These are phyloP conservation scores for Chymomyza caudatula DNA, from an alignment of 2,888 invertebrate genomes.

Conservation along the genomic window DNA sequence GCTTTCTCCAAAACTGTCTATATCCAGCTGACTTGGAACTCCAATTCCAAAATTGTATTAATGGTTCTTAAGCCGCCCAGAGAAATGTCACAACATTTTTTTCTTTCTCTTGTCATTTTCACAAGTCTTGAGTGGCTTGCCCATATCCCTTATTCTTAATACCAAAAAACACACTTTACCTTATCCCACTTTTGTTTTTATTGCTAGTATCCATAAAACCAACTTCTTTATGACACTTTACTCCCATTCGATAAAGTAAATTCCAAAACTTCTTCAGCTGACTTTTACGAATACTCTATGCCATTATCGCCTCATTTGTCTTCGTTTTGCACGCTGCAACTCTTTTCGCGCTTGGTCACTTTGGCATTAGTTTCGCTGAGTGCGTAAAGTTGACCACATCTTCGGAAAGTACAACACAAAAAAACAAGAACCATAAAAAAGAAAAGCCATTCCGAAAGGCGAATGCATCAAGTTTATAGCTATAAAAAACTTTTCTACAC, in stretches of 20 bases:
- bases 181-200: background rate
- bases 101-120: no score
- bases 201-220: slow-evolving; percentile 14
- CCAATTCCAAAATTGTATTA: no score
- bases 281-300: slow-evolving; percentile 44
- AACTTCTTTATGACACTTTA: slow-evolving; percentile 24
- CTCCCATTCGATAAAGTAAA: background rate
- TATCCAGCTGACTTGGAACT: no score
- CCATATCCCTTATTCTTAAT: background rate
- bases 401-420: background rate
- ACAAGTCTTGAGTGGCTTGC: background rate
- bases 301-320: slow-evolving; percentile 64
- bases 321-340: slow-evolving; percentile 52
- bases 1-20: no score
- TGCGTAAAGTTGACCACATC: slow-evolving; percentile 53
- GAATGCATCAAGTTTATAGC: slow-evolving; percentile 60
- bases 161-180: background rate
- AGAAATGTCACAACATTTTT: no score
- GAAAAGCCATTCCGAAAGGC: slow-evolving; percentile 40
- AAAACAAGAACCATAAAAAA: slow-evolving; percentile 17
- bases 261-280: background rate
- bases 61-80: no score
- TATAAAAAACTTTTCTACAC: slow-evolving; percentile 44
- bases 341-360: slow-evolving; percentile 61
- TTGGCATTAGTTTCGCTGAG: slow-evolving; percentile 63